Evolutionary conservation across 2,888 invertebrate genomes (phyloP).

Genomic region (Aphodius sticticus): DNA sequence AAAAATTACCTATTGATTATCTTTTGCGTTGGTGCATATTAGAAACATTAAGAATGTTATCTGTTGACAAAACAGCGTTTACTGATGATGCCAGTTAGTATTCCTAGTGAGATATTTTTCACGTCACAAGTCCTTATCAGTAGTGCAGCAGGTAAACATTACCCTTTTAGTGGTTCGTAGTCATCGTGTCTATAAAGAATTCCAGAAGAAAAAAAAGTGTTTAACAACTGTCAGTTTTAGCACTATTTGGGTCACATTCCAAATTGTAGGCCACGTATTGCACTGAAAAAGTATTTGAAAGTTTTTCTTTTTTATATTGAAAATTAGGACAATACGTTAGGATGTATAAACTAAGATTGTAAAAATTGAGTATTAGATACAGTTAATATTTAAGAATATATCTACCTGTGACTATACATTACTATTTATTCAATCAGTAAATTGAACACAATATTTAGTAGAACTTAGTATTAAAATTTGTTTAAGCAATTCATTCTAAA

Average conservation of each 20-base stretch:
- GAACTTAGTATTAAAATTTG: background rate
- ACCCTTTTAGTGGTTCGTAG: background rate
- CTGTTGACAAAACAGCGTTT: too few species aligned
- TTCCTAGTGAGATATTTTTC: background rate
- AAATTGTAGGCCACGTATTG: background rate
- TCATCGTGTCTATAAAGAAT: background rate
- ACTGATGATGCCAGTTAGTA: too few species aligned
- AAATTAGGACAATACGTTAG: background rate
- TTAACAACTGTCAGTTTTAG: constrained; percentile 4
- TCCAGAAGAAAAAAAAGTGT: background rate
- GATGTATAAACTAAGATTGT: background rate
- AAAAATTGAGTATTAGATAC: background rate
- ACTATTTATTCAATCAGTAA: too few species aligned
- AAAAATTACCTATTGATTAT: too few species aligned
- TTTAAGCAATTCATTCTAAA: background rate
- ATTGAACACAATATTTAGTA: too few species aligned
- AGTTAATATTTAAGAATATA: background rate
- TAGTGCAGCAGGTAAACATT: background rate
- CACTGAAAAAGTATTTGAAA: background rate
- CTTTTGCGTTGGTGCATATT: too few species aligned
- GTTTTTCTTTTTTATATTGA: background rate
- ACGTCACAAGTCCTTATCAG: background rate
- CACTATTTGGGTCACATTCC: background rate
- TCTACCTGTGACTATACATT: too few species aligned
- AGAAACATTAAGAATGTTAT: too few species aligned